Percentiles rank a stretch among this genome's conserved stretches.
Evolutionary conservation across 35 echinoderm and acorn worm genomes (phyloP).

Genomic region (Eucidaris tribuloides): DNA sequence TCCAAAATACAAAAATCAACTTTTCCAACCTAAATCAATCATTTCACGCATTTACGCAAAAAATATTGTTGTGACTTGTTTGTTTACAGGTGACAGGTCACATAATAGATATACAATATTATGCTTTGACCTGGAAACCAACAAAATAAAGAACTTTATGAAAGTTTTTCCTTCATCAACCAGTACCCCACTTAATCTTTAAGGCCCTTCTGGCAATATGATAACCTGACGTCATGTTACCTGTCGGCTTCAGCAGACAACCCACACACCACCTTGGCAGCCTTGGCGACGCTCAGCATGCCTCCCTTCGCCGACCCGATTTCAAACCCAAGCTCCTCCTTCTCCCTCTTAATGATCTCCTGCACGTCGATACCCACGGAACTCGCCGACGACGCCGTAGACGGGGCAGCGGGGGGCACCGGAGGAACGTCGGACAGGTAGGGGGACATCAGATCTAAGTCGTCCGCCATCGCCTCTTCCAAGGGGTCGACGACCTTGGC

Average conservation of each 20-base stretch:
- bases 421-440: constrained; percentile 56
- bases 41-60: no score
- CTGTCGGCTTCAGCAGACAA: constrained; percentile 91
- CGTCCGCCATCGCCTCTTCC: constrained; percentile 10
- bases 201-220: no score
- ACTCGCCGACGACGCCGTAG: constrained; percentile 1
- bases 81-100: no score
- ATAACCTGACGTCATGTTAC: no score
- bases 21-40: no score
- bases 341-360: constrained; percentile 87
- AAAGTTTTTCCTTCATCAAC: no score
- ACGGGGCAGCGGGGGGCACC: constrained; percentile 8
- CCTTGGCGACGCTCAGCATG: constrained; percentile 61
- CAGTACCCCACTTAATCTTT: no score
- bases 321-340: constrained; percentile 88
- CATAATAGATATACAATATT: no score
- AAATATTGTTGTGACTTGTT: no score
- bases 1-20: no score
- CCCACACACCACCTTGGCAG: constrained; percentile 93
- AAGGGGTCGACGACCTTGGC: not conserved
- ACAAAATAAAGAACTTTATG: no score
- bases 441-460: constrained; percentile 60
- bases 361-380: constrained; percentile 50
- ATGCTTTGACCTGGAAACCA: no score
- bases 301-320: constrained; percentile 80